These are phyloP conservation scores for Palythoa grandiflora DNA, from an alignment of 92 coral and sea anemone genomes.

Conservation along the genomic window DNA sequence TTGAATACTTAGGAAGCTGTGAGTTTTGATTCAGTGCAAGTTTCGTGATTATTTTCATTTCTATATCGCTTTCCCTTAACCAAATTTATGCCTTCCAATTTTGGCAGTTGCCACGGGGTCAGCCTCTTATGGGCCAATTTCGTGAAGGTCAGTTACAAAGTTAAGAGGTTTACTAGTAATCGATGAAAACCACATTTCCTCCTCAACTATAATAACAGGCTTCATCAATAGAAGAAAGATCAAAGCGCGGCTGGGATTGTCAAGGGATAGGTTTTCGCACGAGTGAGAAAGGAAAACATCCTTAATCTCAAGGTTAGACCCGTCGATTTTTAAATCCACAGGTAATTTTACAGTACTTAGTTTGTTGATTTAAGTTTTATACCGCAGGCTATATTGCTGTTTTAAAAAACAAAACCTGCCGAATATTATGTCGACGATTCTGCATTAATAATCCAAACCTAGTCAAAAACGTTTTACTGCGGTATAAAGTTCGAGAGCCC, in stretches of 20 bases:
- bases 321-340: background rate
- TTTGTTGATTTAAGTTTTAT: background rate
- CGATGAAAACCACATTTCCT: slow-evolving; percentile 20
- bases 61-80: background rate
- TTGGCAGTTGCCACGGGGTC: background rate
- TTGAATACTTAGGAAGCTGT: background rate
- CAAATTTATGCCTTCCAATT: background rate
- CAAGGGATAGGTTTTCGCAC: background rate
- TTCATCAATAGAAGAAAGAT: background rate
- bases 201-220: slow-evolving; percentile 11
- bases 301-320: background rate
- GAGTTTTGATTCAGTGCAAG: background rate
- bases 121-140: background rate
- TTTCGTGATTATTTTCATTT: slow-evolving; percentile 17
- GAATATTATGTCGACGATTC: too few species aligned
- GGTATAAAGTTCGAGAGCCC: too few species aligned
- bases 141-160: slow-evolving; percentile 31
- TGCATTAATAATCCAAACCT: too few species aligned
- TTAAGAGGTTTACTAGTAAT: slow-evolving; percentile 16
- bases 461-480: too few species aligned
- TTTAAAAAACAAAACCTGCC: background rate
- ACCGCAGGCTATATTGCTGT: background rate
- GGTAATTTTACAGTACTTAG: background rate
- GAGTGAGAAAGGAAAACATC: background rate
- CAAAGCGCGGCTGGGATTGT: background rate